Conservation (phyloP, 2,797 vertebrate species). For the Sternotherus odoratus region DNA sequence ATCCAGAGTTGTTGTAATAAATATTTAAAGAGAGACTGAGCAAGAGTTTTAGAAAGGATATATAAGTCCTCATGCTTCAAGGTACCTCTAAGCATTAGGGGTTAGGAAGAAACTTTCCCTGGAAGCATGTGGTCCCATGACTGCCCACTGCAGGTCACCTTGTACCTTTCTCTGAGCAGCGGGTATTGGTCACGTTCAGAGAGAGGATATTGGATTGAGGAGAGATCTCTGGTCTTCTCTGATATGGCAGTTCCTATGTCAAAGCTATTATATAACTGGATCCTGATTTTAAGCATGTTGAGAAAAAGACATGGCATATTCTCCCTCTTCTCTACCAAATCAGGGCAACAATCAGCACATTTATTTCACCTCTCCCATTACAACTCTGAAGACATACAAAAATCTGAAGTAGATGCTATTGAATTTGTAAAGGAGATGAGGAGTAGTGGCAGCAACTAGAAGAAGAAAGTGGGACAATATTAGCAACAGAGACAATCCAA, state of each 20-base stretch:
- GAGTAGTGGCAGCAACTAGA: not conserved
- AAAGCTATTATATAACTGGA: not conserved
- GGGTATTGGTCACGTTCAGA: not conserved
- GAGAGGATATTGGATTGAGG: not conserved
- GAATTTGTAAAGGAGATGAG: not conserved
- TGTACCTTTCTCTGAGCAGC: not conserved
- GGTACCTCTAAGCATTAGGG: not conserved
- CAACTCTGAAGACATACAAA: not conserved
- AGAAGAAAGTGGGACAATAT: not conserved
- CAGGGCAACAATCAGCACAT: not conserved
- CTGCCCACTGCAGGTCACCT: not conserved
- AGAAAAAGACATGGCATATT: rapidly evolving
- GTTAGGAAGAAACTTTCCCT: not conserved
- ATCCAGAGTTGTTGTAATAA: not conserved
- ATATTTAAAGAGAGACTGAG: not conserved
- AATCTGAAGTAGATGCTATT: not conserved
- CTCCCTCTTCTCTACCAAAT: not conserved
- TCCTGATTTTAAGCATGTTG: not conserved
- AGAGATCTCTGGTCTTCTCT: not conserved
- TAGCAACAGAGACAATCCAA: not conserved
- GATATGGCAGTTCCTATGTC: not conserved
- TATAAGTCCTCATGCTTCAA: not conserved
- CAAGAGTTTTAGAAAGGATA: not conserved
- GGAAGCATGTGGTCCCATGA: not conserved
- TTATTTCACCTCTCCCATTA: not conserved